Percentiles rank a stretch among this genome's conserved stretches.
phyloP scores from a whole-genome alignment of 2,113 vertebrate genomes.

The Megaceryle torquata region DNA sequence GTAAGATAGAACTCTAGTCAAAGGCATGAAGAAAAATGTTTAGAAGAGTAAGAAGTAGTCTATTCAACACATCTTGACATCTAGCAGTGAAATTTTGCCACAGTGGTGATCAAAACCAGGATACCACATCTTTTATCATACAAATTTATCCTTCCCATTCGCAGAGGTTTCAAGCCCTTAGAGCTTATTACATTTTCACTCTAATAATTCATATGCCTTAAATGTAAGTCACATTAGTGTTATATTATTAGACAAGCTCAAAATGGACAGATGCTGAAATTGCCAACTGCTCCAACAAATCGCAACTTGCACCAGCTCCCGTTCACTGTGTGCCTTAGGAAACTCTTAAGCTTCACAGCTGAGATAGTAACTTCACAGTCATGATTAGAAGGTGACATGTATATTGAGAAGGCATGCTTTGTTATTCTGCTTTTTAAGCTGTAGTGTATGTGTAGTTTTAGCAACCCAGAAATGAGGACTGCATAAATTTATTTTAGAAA shows the following conservation, averaged over 20 bases:
- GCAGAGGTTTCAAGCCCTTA: neutral
- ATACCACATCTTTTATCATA: neutral
- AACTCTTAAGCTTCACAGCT: neutral
- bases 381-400: neutral
- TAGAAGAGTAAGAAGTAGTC: neutral
- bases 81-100: constrained; percentile 2
- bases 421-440: neutral
- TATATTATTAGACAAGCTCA: neutral
- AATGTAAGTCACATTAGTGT: neutral
- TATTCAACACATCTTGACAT: constrained; percentile 28
- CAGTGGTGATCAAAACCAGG: neutral
- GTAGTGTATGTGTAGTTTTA: neutral
- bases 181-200: neutral
- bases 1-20: neutral
- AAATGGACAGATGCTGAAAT: neutral
- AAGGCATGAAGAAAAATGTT: neutral
- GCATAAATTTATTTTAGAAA: neutral
- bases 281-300: neutral
- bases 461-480: neutral
- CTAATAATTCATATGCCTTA: constrained; percentile 12
- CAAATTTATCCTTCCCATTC: constrained; percentile 12
- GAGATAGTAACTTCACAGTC: neutral
- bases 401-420: neutral
- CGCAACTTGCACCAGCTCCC: neutral
- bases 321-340: neutral